Evolutionary conservation across 2,797 vertebrate genomes (phyloP).

Genomic region (Peromyscus aztecus): DNA sequence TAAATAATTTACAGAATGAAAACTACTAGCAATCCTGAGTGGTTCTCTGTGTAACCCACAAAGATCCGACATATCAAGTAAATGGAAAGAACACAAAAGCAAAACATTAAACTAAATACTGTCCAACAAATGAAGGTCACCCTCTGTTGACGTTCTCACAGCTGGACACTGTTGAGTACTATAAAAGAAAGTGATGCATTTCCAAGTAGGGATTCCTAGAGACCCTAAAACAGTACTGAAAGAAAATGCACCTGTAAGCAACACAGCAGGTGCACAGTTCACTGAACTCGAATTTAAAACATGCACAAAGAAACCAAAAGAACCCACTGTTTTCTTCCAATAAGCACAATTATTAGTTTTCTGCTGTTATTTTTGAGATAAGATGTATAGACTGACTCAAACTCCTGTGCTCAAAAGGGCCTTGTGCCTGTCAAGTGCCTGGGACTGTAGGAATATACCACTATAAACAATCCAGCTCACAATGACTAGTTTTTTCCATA

Average conservation of each 20-base stretch:
- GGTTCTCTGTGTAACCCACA: background rate
- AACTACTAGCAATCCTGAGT: slow-evolving; percentile 52
- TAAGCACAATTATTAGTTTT: slow-evolving; percentile 10
- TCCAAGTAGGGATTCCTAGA: background rate
- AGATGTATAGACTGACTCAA: background rate
- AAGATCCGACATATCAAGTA: background rate
- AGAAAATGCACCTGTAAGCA: background rate
- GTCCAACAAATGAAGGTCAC: background rate
- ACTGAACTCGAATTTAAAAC: background rate
- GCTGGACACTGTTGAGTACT: background rate
- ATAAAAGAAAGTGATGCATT: slow-evolving; percentile 7
- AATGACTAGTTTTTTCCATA: slow-evolving; percentile 25
- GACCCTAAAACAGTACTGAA: slow-evolving; percentile 1
- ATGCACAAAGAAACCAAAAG: slow-evolving; percentile 27
- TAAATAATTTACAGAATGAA: background rate
- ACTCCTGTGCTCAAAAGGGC: background rate
- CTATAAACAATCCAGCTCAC: background rate
- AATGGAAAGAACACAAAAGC: background rate
- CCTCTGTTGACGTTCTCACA: background rate
- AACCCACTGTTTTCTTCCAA: background rate
- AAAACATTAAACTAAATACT: slow-evolving; percentile 41
- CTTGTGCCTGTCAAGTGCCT: background rate
- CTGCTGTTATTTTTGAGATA: background rate
- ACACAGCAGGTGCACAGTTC: background rate
- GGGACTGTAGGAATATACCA: background rate